phyloP scores from a whole-genome alignment of 2,113 vertebrate species.

The Tringa solitaria region DNA sequence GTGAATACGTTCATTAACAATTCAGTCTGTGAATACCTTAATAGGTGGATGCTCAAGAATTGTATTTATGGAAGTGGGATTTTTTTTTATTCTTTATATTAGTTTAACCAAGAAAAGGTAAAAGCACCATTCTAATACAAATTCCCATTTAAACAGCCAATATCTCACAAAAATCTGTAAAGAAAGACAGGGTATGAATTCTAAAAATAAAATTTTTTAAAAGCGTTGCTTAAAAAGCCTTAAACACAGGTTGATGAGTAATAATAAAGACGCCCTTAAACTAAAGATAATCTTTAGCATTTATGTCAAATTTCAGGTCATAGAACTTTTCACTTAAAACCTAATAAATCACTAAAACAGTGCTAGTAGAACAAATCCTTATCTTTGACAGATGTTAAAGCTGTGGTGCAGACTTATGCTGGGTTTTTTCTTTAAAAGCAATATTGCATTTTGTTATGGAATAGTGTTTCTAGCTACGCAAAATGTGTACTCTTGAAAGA shows the following conservation, averaged over 20 bases:
- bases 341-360: background rate
- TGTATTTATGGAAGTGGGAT: background rate
- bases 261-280: background rate
- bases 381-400: background rate
- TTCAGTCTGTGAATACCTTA: background rate
- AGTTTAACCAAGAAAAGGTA: background rate
- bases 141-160: background rate
- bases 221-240: background rate
- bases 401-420: background rate
- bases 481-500: background rate
- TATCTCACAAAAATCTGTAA: background rate
- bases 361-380: background rate
- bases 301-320: constrained; percentile 4
- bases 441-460: background rate
- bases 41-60: background rate
- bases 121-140: background rate
- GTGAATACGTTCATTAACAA: background rate
- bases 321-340: background rate
- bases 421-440: background rate
- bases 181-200: background rate
- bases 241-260: background rate
- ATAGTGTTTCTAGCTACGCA: background rate
- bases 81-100: background rate
- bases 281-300: constrained; percentile 6
- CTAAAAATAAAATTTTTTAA: background rate